These are phyloP conservation scores for Eilema griseolum DNA, from an alignment of 2,888 invertebrate species.

Conservation along the genomic window DNA sequence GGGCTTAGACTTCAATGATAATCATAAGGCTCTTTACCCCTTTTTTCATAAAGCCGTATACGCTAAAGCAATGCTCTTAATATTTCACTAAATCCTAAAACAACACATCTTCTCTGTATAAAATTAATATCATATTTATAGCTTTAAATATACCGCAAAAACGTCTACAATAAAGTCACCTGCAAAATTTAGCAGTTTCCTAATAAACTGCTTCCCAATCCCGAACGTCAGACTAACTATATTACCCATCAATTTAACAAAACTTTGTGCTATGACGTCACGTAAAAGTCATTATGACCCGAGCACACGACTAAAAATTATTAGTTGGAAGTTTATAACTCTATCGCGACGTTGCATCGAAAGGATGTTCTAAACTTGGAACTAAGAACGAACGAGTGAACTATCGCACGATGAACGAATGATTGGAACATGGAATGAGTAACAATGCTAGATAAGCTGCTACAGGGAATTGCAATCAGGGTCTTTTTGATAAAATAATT, in stretches of 20 bases:
- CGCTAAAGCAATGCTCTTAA: no score
- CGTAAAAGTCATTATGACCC: constrained; percentile 59
- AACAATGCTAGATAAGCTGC: constrained; percentile 56
- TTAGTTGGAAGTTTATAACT: constrained; percentile 45
- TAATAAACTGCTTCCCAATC: constrained; percentile 22
- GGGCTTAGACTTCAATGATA: no score
- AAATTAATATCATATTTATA: no score
- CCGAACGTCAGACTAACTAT: constrained; percentile 24
- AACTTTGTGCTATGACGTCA: constrained; percentile 48
- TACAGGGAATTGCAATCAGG: constrained; percentile 59
- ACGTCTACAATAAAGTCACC: neutral
- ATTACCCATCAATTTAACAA: constrained; percentile 29
- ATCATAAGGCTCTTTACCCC: no score
- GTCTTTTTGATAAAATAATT: constrained; percentile 31
- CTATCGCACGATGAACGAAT: constrained; percentile 50
- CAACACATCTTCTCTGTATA: no score
- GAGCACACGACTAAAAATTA: constrained; percentile 50
- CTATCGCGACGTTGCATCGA: constrained; percentile 46
- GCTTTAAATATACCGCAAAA: neutral
- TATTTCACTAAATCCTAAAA: no score
- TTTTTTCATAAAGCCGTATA: no score
- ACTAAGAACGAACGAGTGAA: constrained; percentile 31
- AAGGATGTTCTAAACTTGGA: constrained; percentile 39
- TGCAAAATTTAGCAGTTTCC: constrained; percentile 4
- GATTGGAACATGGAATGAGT: constrained; percentile 28